A percentile compares a stretch with the other conserved stretches of the same genome.
Evolutionary conservation across 1,140 invertebrate species (phyloP).

Genomic region (Acromyrmex heyeri): DNA sequence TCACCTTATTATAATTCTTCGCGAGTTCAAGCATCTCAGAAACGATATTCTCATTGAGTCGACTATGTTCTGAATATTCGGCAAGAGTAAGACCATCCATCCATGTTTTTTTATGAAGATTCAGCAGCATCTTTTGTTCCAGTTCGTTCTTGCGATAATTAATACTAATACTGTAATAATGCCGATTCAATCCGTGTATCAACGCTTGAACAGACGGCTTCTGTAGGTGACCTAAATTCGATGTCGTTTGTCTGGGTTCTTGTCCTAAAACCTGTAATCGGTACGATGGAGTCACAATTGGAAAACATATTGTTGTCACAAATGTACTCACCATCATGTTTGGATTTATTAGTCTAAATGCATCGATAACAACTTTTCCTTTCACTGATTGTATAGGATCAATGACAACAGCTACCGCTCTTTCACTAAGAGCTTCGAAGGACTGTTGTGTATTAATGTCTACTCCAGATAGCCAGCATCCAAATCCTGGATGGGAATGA

Average conservation of each 20-base stretch:
- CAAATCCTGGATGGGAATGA: slow-evolving; percentile 99
- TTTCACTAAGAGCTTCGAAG: slow-evolving; percentile 98
- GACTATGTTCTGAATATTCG: slow-evolving; percentile 98
- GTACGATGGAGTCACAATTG: neutral
- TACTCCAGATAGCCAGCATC: slow-evolving; percentile 99
- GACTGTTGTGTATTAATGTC: slow-evolving; percentile 99
- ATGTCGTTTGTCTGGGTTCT: slow-evolving; percentile 99
- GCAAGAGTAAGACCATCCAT: slow-evolving; percentile 98
- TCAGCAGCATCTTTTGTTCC: slow-evolving; percentile 99
- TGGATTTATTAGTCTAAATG: slow-evolving; percentile 98
- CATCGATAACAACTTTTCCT: slow-evolving; percentile 98
- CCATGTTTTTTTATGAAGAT: slow-evolving; percentile 99
- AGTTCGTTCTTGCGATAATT: slow-evolving; percentile 99
- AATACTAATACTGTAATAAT: slow-evolving; percentile 99
- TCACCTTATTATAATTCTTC: slow-evolving; percentile 99
- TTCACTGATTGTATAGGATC: slow-evolving; percentile 99
- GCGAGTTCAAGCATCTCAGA: slow-evolving; percentile 98
- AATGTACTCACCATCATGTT: slow-evolving; percentile 95
- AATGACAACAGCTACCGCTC: slow-evolving; percentile 99
- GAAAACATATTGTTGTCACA: neutral
- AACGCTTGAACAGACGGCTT: slow-evolving; percentile 99
- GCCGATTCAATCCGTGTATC: slow-evolving; percentile 99
- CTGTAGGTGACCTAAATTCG: slow-evolving; percentile 99
- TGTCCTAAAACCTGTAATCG: slow-evolving; percentile 93
- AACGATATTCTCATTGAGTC: slow-evolving; percentile 96